Evolutionary conservation across 2,888 invertebrate species (phyloP).

Genomic region (Abscondita cerata): DNA sequence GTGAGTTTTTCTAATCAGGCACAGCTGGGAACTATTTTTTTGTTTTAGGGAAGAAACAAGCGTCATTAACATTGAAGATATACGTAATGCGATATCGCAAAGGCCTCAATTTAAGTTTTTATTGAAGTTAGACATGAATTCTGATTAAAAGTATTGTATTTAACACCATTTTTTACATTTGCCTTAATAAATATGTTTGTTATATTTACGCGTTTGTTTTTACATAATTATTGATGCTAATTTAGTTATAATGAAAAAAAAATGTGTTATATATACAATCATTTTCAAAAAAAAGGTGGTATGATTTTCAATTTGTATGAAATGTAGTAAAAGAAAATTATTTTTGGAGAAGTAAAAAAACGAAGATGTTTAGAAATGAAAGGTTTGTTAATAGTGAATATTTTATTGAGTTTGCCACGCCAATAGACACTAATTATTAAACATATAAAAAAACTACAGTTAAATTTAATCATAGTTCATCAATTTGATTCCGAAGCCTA

Average conservation of each 20-base stretch:
- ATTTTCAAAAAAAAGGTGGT: no score
- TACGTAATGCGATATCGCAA: constrained; percentile 35
- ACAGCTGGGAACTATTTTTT: background rate
- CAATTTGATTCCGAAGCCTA: constrained; percentile 47
- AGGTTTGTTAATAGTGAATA: background rate
- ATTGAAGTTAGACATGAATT: constrained; percentile 15
- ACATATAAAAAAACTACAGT: background rate
- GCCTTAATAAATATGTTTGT: no score
- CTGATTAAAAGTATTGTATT: background rate
- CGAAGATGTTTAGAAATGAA: no score
- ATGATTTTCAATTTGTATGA: no score
- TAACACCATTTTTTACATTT: no score
- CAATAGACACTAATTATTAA: background rate
- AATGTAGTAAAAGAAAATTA: no score
- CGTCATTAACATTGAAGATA: constrained; percentile 34
- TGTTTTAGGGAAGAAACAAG: constrained; percentile 29
- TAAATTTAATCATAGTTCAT: background rate
- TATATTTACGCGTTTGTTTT: no score
- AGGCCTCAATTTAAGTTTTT: constrained; percentile 39
- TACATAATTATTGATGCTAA: no score
- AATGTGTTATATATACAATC: no score
- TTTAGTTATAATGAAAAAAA: no score
- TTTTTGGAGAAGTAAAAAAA: no score
- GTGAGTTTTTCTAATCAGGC: no score
- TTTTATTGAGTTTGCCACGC: background rate